Conservation (phyloP, 2,888 invertebrate genomes). For the Diplazon laetatorius region DNA sequence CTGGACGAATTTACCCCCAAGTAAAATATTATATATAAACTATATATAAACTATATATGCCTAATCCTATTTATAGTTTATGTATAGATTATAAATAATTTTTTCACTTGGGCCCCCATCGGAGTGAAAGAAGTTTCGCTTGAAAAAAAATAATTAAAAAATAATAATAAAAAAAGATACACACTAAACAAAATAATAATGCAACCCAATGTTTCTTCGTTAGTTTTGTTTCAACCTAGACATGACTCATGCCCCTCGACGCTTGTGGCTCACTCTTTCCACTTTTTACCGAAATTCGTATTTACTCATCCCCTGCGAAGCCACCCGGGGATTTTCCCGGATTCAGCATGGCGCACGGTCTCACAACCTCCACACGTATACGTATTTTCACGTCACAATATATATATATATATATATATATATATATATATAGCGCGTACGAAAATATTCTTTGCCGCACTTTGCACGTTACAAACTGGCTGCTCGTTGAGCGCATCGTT, state of each 20-base stretch:
- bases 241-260: constrained; percentile 20
- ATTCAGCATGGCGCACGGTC: constrained; percentile 18
- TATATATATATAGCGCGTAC: not conserved
- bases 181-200: constrained; percentile 51
- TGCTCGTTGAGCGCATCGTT: constrained; percentile 18
- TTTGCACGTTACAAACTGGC: constrained; percentile 8
- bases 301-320: constrained; percentile 53
- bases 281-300: constrained; percentile 49
- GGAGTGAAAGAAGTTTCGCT: too few species aligned
- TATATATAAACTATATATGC: too few species aligned
- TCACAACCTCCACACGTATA: constrained; percentile 19
- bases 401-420: not conserved
- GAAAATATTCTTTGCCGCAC: not conserved
- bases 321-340: constrained; percentile 38
- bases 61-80: too few species aligned
- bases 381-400: constrained; percentile 19
- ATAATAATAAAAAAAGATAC: constrained; percentile 26
- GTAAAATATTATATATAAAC: too few species aligned
- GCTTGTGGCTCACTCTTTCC: constrained; percentile 15
- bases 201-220: constrained; percentile 54
- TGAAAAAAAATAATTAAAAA: not conserved
- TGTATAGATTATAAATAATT: too few species aligned
- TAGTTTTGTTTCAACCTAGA: constrained; percentile 35
- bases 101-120: too few species aligned
- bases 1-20: too few species aligned